These are phyloP conservation scores for Ptiloglossa arizonensis DNA, from an alignment of 1,140 invertebrate genomes.

Conservation along the genomic window DNA sequence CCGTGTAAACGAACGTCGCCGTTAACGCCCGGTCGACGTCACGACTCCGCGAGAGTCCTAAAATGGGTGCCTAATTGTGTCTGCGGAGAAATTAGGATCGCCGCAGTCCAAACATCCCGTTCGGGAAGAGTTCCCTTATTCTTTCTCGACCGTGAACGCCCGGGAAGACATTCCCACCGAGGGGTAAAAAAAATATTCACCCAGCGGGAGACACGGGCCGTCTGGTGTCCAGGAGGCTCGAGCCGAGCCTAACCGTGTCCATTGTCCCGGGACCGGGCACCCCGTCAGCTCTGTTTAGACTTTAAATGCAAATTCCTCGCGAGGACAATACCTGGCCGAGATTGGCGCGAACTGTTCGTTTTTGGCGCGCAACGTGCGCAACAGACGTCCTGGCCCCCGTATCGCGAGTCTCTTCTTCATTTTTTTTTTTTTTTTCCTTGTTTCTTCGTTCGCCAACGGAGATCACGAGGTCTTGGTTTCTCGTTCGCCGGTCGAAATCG, in stretches of 20 bases:
- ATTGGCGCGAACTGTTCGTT: slow-evolving; percentile 43
- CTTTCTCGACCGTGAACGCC: not conserved
- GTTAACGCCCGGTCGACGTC: not conserved
- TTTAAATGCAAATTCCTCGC: slow-evolving; percentile 69
- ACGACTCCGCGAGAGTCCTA: slow-evolving; percentile 14
- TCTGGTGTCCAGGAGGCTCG: slow-evolving; percentile 47
- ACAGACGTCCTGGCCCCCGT: slow-evolving; percentile 61
- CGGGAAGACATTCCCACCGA: not conserved
- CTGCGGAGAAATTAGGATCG: slow-evolving; percentile 56
- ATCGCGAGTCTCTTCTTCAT: slow-evolving; percentile 14
- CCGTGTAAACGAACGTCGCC: slow-evolving; percentile 47
- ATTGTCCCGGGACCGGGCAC: slow-evolving; percentile 30
- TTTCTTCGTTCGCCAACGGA: no score
- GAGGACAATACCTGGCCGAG: slow-evolving; percentile 47
- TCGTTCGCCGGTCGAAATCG: slow-evolving; percentile 24
- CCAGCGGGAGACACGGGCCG: slow-evolving; percentile 60
- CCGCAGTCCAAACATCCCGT: not conserved
- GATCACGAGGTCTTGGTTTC: not conserved
- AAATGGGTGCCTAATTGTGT: slow-evolving; percentile 68
- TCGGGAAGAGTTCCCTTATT: not conserved
- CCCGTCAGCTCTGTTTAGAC: slow-evolving; percentile 59
- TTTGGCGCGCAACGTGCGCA: slow-evolving; percentile 65
- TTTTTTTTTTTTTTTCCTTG: not conserved
- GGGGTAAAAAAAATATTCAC: slow-evolving; percentile 28
- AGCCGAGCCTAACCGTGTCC: not conserved